Evolutionary conservation across 2,113 vertebrate genomes (phyloP).

Genomic region (Scolopax mira): DNA sequence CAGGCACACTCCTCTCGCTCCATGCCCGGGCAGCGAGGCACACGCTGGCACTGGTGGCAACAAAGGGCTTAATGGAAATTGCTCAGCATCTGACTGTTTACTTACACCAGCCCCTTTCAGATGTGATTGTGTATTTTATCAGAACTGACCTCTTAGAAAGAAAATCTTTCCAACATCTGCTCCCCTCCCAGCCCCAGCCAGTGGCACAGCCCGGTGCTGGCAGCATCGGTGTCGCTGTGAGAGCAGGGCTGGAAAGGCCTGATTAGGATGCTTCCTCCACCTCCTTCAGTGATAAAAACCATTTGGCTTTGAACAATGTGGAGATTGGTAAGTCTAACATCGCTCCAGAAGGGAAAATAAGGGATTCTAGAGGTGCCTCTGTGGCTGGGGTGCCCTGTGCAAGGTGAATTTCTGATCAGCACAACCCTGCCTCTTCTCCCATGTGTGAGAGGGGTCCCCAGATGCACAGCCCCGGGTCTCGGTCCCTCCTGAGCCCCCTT

Average conservation of each 20-base stretch:
- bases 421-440: not conserved
- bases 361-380: not conserved
- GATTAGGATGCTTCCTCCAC: not conserved
- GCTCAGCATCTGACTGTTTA: not conserved
- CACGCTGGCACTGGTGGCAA: not conserved
- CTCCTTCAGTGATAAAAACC: not conserved
- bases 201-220: not conserved
- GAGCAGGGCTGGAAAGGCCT: not conserved
- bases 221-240: not conserved
- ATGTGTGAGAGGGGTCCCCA: not conserved
- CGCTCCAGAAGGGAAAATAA: not conserved
- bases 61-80: not conserved
- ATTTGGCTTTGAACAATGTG: not conserved
- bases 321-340: not conserved
- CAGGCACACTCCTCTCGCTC: not conserved
- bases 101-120: not conserved
- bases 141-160: not conserved
- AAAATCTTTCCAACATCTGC: not conserved
- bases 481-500: not conserved
- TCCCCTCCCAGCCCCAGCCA: not conserved
- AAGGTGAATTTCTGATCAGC: not conserved
- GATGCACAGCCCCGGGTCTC: fast-evolving
- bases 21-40: not conserved
- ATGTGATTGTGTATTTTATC: not conserved
- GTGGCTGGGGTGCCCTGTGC: fast-evolving